Base-by-base conservation (phyloP, 1,140 invertebrate species). In the Aphelenchoides besseyi region DNA sequence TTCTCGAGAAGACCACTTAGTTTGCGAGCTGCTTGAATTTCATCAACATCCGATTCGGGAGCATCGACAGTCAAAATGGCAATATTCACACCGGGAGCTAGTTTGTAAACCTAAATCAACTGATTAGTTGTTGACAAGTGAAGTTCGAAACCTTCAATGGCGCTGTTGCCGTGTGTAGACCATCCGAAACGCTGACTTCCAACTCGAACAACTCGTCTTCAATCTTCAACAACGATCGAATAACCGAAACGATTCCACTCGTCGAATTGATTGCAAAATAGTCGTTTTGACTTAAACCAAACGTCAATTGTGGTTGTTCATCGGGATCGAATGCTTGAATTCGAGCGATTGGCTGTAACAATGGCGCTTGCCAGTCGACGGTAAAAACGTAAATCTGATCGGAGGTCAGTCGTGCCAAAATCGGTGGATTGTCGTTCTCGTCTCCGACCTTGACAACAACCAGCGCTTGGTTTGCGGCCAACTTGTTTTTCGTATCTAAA, bases 341-440 rank as follows among this genome's bases (percentile, higher is more conserved):
- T 54, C 80, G 33, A 12, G 62, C 79, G 37, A 81, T 61, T 12
- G 78, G 66, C 53, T 57, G 71, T 3, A 74, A 52, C 29, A 74
- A 33, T 5, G 62, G 59, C 1, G 69, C 48, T 53, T 81, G 79
- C 69, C 72, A 74, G 61, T 84, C 79, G 0, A 84, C 72, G 2
- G 72, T 35, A 37, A 80, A 82, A 3, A 81, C 72, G 18, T 70
- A 67, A 26, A 68, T 37, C 8, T 48, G 16, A 16, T 78, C 59
- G 3, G 69, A 36, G 32, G 52, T 72, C 8, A 76, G 37, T n/a
- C 73, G 64, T 1, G 69, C 30, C 57, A 82, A 75, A 2, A 59
- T 41, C 0, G 80, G 80, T 3, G 68, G n/a, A 53, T 84, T 82
- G 71, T 82, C 80, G 66, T 82, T 84, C 35, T 79, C 72, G 63